Evolutionary conservation across 2,797 vertebrate species (phyloP), one percentile per base, ranked within the genome.

Genomic region (Halcyon smyrnensis): DNA sequence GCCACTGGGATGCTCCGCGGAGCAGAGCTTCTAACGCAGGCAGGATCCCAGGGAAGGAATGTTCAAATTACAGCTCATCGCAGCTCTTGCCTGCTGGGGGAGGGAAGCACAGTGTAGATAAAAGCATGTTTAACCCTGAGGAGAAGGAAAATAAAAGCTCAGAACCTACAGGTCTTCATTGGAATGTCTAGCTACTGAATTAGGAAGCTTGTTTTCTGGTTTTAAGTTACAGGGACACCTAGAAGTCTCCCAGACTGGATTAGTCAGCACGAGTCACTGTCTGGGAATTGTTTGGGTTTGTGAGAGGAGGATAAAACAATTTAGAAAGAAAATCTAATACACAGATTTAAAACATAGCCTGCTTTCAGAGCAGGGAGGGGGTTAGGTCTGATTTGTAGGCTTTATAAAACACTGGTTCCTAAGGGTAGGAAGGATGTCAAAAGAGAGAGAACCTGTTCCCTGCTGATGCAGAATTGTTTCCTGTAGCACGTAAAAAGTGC

Each of bases 231-330:
- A 96, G 96, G 95, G 96, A 96, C 95, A 96, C 95, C 96, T 97
- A 83, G 91, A 94, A 96, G 89, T 76, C 96, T 97, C 96, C 96
- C 97, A 97, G 97, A 97, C 97, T 88, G 95, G 94, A 97, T 97
- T 97, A 97, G 95, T 97, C 97, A 97, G 95, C 91, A 95, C 92
- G 87, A 97, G 96, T 97, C 96, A 97, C 96, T 97, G 97, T 97
- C 97, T 97, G 94, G 96, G 97, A 97, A 97, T 97, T 97, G 95
- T 97, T 97, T 97, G 96, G 96, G 95, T 96, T 97, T 94, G 65
- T 2, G 8, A 91, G 57, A 74, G 90, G 70, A 97, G 93, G 90
- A 96, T 96, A 97, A 97, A 97, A 95, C 94, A 96, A 97, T 97
- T 97, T 93, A 74, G 85, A 87, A 82, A 87, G 94, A 86, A 97